Conservation (phyloP, 2,113 vertebrate genomes). For the Peromyscus maniculatus region DNA sequence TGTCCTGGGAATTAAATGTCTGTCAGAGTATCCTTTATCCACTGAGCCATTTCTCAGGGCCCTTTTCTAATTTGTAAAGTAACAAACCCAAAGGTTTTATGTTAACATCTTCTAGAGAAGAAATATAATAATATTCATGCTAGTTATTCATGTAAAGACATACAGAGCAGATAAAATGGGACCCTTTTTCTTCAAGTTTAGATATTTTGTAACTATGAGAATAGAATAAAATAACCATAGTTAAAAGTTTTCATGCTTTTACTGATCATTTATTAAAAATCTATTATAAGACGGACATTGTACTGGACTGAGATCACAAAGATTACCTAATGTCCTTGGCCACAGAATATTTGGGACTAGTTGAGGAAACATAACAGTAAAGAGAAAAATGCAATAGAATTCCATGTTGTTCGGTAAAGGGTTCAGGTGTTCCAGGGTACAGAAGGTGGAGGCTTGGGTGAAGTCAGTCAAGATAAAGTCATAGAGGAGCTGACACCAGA, state of each 20-base stretch:
- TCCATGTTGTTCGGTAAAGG: not conserved
- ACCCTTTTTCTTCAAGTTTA: not conserved
- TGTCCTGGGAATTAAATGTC: not conserved
- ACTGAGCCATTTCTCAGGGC: not conserved
- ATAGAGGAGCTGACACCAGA: not conserved
- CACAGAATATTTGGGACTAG: not conserved
- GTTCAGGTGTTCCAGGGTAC: not conserved
- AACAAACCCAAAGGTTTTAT: conserved; percentile 16
- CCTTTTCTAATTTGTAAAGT: not conserved
- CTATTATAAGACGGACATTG: not conserved
- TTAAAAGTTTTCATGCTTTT: not conserved
- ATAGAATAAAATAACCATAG: not conserved
- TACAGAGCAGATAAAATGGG: not conserved
- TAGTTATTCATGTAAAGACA: not conserved
- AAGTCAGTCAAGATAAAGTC: not conserved
- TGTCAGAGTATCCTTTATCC: not conserved
- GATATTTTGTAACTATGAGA: not conserved
- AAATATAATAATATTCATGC: not conserved
- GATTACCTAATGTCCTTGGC: not conserved
- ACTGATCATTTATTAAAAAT: not conserved
- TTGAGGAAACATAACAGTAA: not conserved
- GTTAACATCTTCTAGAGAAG: not conserved
- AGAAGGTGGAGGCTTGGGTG: not conserved
- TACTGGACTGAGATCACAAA: not conserved
- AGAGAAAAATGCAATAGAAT: not conserved